Evolutionary conservation across 64 coral and sea anemone genomes (phyloP), one percentile per base, ranked within the genome.

Genomic region (Porites australiensis): DNA sequence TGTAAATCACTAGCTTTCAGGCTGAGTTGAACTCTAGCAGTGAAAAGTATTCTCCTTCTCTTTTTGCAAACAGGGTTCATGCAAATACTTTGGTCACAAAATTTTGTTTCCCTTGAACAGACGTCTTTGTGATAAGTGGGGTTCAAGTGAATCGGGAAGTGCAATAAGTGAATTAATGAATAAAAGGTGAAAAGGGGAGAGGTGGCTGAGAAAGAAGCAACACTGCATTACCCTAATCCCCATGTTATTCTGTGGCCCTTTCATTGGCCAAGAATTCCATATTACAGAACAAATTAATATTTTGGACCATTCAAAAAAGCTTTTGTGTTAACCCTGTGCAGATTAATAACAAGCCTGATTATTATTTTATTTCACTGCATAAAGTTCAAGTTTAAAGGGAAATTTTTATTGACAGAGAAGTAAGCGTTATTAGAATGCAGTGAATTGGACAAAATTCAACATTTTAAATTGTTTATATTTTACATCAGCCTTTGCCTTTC

Each of bases 391-490:
- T 49, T 20, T 5, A 66, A 21, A 50, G 80, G 62, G 43, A 66
- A 69, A 84, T 84, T 84, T 84, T 84, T 68, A 82, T 82, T 64
- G 79, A 64, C 58, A 18, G 48, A 46, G 12, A 63, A 63, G 58
- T 64, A 44, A 62, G 46, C 20, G 58, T 78, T 78, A 78, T 23
- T 19, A 57, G 2, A 78, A 55, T 57, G 19, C 75, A 12, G 18
- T 64, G 62, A 78, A 20, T 58, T 55, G 51, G 50, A 58, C 51
- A 58, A 78, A 23, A 54, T 15, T n/a, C 14, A 20, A 2, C 75
- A 37, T 53, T 78, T 78, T 75, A 55, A 18, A 12, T 71, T 3
- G 23, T 10, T 71, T 22, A 12, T 71, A 71, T 71, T 71, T 71
- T 71, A 71, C 37, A 71, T 71, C 22, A 22, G 0, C 37, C 44